Conservation (phyloP, 1,140 invertebrate species). For the Gonatopus flavifemur region DNA sequence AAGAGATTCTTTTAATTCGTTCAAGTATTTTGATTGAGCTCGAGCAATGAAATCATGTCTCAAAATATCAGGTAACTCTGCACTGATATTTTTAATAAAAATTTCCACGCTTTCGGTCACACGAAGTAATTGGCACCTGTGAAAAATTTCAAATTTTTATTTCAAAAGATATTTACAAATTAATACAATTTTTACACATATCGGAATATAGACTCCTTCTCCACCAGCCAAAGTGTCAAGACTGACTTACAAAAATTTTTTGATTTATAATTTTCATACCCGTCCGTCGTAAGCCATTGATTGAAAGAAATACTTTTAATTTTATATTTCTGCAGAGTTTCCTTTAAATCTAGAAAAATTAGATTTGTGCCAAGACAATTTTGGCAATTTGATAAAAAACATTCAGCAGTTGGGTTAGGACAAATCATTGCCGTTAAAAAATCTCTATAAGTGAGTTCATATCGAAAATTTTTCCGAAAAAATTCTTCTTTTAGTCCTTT, state of each 20-base stretch:
- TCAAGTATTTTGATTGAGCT: neutral
- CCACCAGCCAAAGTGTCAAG: neutral
- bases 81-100: neutral
- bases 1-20: neutral
- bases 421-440: neutral
- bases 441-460: neutral
- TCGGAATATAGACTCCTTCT: neutral
- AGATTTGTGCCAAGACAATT: neutral
- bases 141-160: neutral
- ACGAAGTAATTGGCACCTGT: neutral
- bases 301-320: too few relatives aligned
- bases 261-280: neutral
- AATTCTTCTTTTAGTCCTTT: neutral
- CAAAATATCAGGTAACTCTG: neutral
- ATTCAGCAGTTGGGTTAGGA: neutral
- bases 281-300: neutral
- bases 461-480: neutral
- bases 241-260: too few relatives aligned
- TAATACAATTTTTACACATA: neutral
- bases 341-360: neutral
- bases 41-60: conserved; percentile 1
- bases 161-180: neutral
- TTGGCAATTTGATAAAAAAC: neutral
- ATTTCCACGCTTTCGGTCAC: neutral
- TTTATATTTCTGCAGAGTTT: neutral